Evolutionary conservation across 2,888 invertebrate species (phyloP).

Genomic region (Eumacrocentrus americanus): DNA sequence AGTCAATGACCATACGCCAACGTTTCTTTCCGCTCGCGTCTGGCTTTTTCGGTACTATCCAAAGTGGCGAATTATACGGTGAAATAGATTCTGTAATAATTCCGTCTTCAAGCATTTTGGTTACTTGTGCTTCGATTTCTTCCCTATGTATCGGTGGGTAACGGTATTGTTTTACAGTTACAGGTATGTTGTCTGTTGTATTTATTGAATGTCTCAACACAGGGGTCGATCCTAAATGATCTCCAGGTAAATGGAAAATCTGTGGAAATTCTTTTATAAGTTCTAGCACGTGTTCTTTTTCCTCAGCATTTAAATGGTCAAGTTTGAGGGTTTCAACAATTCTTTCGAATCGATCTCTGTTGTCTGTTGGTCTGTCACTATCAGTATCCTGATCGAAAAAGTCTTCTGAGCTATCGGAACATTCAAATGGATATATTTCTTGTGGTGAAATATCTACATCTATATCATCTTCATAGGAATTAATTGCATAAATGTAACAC

Average conservation of each 20-base stretch:
- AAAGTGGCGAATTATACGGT: no score
- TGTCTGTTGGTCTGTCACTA: no score
- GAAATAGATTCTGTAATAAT: no score
- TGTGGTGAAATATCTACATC: neutral
- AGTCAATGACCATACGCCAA: constrained; percentile 33
- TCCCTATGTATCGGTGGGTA: constrained; percentile 12
- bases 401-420: constrained; percentile 2
- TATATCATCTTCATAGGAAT: no score
- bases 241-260: constrained; percentile 16
- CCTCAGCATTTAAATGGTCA: neutral
- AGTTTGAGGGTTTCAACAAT: neutral
- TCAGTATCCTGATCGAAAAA: constrained; percentile 1
- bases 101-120: no score
- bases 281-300: neutral
- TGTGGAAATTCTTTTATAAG: neutral
- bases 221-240: neutral
- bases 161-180: neutral
- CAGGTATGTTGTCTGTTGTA: neutral
- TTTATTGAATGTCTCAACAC: neutral
- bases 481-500: no score
- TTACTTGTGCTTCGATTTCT: constrained; percentile 24
- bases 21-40: no score
- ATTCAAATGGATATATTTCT: constrained; percentile 1
- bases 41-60: no score
- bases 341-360: neutral